phyloP scores from a whole-genome alignment of 2,888 invertebrate species.

The Drosophila barbarae region DNA sequence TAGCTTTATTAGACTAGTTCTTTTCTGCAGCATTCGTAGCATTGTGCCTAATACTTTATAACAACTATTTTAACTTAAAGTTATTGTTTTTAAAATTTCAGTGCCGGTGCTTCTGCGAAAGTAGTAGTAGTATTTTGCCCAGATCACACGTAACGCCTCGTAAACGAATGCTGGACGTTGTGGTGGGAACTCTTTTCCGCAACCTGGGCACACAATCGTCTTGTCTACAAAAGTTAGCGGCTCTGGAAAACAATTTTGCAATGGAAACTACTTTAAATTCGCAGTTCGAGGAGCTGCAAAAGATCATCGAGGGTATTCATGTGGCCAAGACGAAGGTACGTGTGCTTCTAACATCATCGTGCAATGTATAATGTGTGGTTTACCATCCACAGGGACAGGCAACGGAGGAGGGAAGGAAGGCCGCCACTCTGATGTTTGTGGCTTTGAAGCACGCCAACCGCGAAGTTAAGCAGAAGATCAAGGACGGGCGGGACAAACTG shows the following conservation, averaged over 20 bases:
- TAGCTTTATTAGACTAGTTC: slow-evolving; percentile 37
- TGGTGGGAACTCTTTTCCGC: no score
- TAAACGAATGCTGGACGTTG: no score
- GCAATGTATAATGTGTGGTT: slow-evolving; percentile 59
- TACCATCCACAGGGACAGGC: slow-evolving; percentile 32
- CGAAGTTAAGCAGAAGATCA: slow-evolving; percentile 92
- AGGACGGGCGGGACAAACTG: slow-evolving; percentile 89
- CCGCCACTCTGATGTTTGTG: slow-evolving; percentile 89
- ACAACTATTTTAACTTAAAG: background rate
- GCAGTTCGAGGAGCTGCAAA: slow-evolving; percentile 85
- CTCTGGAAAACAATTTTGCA: background rate
- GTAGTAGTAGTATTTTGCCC: background rate
- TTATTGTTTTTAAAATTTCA: background rate
- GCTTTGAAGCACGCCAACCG: slow-evolving; percentile 93
- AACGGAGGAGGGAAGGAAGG: slow-evolving; percentile 84
- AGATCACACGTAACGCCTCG: background rate
- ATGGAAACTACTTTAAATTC: slow-evolving; percentile 54
- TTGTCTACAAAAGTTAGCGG: slow-evolving; percentile 10
- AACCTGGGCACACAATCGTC: background rate
- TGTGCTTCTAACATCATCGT: slow-evolving; percentile 73
- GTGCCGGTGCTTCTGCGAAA: background rate
- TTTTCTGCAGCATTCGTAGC: slow-evolving; percentile 48
- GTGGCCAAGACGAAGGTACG: slow-evolving; percentile 83
- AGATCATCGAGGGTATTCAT: slow-evolving; percentile 85
- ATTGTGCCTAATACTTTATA: slow-evolving; percentile 23